Evolutionary conservation across 2,113 vertebrate genomes (phyloP), one percentile per base, ranked within the genome.

Genomic region (Ochotona princeps): DNA sequence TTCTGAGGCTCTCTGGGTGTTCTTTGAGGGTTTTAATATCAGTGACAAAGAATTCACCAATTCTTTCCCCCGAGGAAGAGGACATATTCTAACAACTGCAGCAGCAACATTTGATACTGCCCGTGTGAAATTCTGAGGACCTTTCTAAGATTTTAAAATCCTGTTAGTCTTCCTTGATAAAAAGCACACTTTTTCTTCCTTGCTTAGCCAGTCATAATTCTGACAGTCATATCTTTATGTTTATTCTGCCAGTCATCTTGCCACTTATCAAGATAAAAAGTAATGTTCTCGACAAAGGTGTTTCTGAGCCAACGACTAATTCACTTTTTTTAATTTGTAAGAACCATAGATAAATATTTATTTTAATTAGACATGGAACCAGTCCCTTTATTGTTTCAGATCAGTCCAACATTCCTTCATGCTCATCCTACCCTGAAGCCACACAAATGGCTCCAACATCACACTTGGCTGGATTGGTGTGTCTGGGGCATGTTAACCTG

Each of bases 1-100:
- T 94, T 88, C 65, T 86, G 85, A 96, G 87, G 32, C 74, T 90
- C 35, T 86, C 91, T 72, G 82, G 32, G 78, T 88, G 84, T 72
- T 96, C 79, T 91, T 82, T 69, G 84, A 20, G 72, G 60, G 32
- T 35, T 96, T 92, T 88, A 20, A 90, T 87, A 97, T 75, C 91
- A 97, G 96, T 93, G 94, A 95, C 30, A 26, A 95, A 57, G 85
- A 86, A 96, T 95, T 96, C 75, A 2, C 44, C 95, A 95, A 81
- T 70, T 85, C 26, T 97, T 80, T 92, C 91, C 74, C 60, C 66
- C 57, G 61, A 97, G 67, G 66, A 93, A 38, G 32, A 85, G 80
- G 73, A 65, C 32, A 63, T 28, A 86, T 35, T 87, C 51, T 26
- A 78, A 70, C 65, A 66, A 75, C 44, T 66, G 94, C 70, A 95